These are phyloP conservation scores for Meiosimyza platycephala DNA, from an alignment of 2,888 invertebrate genomes.

Conservation along the genomic window DNA sequence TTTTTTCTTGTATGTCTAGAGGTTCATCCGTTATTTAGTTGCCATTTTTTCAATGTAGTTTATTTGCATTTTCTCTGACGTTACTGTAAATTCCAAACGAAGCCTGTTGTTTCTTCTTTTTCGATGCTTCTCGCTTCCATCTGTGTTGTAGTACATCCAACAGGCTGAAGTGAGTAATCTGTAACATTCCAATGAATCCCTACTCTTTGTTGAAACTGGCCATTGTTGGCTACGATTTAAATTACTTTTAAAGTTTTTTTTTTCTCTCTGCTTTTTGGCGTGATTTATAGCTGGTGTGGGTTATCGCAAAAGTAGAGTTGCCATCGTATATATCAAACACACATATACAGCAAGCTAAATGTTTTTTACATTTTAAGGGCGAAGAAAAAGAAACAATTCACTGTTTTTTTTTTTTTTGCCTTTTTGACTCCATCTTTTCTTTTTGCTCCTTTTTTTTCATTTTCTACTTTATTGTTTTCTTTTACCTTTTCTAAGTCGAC, in stretches of 20 bases:
- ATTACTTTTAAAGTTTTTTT: conserved; percentile 19
- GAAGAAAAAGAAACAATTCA: too few species aligned
- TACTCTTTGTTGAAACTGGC: too few species aligned
- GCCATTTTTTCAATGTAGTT: background rate
- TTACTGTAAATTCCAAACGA: background rate
- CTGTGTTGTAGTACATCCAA: background rate
- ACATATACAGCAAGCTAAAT: background rate
- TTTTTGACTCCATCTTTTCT: background rate
- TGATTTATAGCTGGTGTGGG: conserved; percentile 28
- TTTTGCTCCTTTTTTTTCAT: background rate
- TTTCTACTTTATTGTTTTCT: background rate
- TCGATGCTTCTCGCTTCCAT: background rate
- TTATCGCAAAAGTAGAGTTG: background rate
- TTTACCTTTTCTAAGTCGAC: too few species aligned
- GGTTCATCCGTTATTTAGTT: conserved; percentile 26
- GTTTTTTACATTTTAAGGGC: conserved; percentile 5
- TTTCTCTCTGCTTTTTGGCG: background rate
- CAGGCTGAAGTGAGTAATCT: too few species aligned
- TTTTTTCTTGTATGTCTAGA: background rate
- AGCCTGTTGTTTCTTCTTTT: background rate
- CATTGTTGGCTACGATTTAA: conserved; percentile 22
- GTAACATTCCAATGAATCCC: too few species aligned
- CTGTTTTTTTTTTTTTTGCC: background rate
- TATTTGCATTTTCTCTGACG: conserved; percentile 8
- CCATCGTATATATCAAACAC: too few species aligned